Conservation (phyloP, 1,140 invertebrate species). For the Listronotus oregonensis region DNA sequence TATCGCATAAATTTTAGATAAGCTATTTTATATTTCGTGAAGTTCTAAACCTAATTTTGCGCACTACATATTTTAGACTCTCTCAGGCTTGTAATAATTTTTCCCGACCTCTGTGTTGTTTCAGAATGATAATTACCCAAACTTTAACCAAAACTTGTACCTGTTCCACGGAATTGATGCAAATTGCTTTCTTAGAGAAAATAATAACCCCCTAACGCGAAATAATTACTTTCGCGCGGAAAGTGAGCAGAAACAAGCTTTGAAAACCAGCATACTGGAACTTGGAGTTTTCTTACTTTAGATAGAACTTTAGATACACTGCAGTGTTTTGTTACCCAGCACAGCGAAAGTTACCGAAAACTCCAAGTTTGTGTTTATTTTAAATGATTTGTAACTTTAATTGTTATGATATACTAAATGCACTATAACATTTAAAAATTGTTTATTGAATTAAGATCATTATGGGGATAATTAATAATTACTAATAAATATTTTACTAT, state of each 20-base stretch:
- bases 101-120: conserved; percentile 21
- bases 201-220: conserved; percentile 37
- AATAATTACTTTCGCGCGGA: conserved; percentile 32
- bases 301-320: conserved; percentile 11
- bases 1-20: background rate
- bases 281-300: conserved; percentile 18
- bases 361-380: background rate
- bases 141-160: conserved; percentile 35
- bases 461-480: too few relatives aligned
- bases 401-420: too few relatives aligned
- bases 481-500: too few relatives aligned
- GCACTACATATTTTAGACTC: conserved; percentile 13
- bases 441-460: too few relatives aligned
- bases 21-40: conserved; percentile 6
- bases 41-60: conserved; percentile 7
- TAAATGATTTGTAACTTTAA: background rate
- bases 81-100: conserved; percentile 19
- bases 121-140: conserved; percentile 32
- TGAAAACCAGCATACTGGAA: conserved; percentile 18
- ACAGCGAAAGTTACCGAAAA: too few relatives aligned
- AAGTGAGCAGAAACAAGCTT: conserved; percentile 26
- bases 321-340: conserved; percentile 18
- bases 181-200: conserved; percentile 41
- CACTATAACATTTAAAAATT: too few relatives aligned
- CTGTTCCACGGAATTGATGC: conserved; percentile 34